phyloP scores from a whole-genome alignment of 2,797 vertebrate genomes.

The Gallinago nigripennis region DNA sequence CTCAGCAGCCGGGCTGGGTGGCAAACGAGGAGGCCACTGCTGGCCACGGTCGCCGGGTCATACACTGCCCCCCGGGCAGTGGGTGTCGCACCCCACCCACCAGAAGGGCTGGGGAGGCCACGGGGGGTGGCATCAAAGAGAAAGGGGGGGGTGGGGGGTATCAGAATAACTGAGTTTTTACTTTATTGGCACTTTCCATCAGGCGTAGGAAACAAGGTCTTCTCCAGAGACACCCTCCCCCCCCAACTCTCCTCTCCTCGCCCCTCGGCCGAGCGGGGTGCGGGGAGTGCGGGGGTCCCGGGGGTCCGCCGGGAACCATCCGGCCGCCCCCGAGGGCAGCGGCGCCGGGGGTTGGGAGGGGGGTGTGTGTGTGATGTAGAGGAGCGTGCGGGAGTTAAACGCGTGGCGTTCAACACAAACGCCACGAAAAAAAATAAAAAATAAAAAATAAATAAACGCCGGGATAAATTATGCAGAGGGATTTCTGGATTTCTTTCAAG shows the following conservation, averaged over 20 bases:
- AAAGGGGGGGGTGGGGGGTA: neutral
- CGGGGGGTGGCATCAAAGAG: neutral
- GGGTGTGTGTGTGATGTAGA: neutral
- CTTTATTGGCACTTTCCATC: neutral
- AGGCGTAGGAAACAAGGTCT: neutral
- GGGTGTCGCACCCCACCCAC: neutral
- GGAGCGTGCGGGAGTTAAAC: conserved; percentile 21
- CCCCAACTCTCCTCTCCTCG: no score
- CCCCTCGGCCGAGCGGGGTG: no score
- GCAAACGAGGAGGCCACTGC: neutral
- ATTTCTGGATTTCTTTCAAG: conserved; percentile 82
- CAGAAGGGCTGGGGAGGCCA: neutral
- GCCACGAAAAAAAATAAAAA: neutral
- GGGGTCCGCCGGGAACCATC: no score
- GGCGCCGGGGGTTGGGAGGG: neutral
- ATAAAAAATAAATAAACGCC: conserved; percentile 42
- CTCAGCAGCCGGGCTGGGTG: neutral
- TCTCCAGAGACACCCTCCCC: neutral
- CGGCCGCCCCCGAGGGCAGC: neutral
- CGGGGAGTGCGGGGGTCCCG: accelerated
- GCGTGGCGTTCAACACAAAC: conserved; percentile 28
- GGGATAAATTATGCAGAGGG: conserved; percentile 77
- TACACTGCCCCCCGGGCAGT: neutral
- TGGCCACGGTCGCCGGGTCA: neutral
- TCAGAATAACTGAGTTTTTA: neutral